Evolutionary conservation across 2,113 vertebrate species (phyloP).

Genomic region (Zingel zingel): DNA sequence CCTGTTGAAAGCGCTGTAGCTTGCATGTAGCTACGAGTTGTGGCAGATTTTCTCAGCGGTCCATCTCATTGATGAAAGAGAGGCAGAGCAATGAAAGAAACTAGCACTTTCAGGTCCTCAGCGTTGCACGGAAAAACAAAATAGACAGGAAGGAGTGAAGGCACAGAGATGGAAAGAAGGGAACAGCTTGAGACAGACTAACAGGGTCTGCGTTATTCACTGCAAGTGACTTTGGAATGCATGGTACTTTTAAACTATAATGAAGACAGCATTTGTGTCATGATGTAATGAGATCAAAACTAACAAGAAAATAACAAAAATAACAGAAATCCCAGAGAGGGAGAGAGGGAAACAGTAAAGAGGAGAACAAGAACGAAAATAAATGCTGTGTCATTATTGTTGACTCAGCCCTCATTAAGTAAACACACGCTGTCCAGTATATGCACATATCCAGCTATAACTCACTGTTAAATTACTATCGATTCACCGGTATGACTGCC

Average conservation of each 20-base stretch:
- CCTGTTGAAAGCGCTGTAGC: constrained; percentile 49
- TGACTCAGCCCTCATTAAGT: constrained; percentile 64
- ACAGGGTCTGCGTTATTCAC: constrained; percentile 73
- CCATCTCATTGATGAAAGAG: constrained; percentile 54
- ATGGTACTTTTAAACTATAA: constrained; percentile 83
- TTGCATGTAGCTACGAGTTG: constrained; percentile 47
- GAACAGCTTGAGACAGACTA: constrained; percentile 58
- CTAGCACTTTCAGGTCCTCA: constrained; percentile 23
- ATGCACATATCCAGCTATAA: constrained; percentile 65
- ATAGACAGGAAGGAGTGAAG: constrained; percentile 30
- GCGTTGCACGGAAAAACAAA: constrained; percentile 32
- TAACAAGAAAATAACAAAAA: constrained; percentile 41
- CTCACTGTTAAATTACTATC: constrained; percentile 67
- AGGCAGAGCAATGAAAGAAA: constrained; percentile 43
- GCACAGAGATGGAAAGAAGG: constrained; percentile 28
- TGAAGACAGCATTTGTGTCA: constrained; percentile 80
- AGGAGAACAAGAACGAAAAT: constrained; percentile 32
- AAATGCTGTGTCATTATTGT: constrained; percentile 76
- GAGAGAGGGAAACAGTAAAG: constrained; percentile 25
- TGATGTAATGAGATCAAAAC: constrained; percentile 82
- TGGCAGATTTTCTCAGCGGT: constrained; percentile 63
- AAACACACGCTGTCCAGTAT: constrained; percentile 62
- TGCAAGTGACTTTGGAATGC: constrained; percentile 72
- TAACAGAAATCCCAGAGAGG: constrained; percentile 65
- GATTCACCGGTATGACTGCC: constrained; percentile 49